Conservation (phyloP, 2,113 vertebrate species). For the Bubo bubo region DNA sequence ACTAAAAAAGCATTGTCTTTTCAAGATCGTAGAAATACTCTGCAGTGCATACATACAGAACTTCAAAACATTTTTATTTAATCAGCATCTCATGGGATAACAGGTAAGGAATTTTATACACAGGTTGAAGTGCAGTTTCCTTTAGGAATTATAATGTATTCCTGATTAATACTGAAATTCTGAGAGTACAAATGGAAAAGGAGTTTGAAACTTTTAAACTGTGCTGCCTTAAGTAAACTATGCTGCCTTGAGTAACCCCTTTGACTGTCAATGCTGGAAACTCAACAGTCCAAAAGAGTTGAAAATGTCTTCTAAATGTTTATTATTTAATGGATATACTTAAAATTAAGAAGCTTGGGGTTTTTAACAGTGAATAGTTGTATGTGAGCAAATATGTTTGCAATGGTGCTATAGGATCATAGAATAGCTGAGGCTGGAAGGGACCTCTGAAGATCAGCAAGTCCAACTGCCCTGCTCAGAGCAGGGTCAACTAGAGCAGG, state of each 20-base stretch:
- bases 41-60: background rate
- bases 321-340: background rate
- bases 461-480: background rate
- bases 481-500: background rate
- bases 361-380: background rate
- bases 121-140: background rate
- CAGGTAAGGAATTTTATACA: background rate
- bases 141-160: background rate
- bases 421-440: background rate
- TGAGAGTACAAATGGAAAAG: background rate
- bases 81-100: background rate
- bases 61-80: background rate
- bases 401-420: background rate
- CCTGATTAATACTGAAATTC: background rate
- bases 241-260: background rate
- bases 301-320: background rate
- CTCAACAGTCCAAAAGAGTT: background rate
- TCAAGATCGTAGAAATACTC: background rate
- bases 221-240: background rate
- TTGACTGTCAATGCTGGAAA: background rate
- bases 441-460: background rate
- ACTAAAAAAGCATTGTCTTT: background rate
- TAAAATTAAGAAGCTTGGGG: rapidly evolving
- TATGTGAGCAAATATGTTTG: background rate
- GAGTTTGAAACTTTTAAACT: background rate